A percentile compares a stretch with the other conserved stretches of the same genome.
Conservation (phyloP, 2,797 vertebrate genomes). For the Chrosomus eos region DNA sequence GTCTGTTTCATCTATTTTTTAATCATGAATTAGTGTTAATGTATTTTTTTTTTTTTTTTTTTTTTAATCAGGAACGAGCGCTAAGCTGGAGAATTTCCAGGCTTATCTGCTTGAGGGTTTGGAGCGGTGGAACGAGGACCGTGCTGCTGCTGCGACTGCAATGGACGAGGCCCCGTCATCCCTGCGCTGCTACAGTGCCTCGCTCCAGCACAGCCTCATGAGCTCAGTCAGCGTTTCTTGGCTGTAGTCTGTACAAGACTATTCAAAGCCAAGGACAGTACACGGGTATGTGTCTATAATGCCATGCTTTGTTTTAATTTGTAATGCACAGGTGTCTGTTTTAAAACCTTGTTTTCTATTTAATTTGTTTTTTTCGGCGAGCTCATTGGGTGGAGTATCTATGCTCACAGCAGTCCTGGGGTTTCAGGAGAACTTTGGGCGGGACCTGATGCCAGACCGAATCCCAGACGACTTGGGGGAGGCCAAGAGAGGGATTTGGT, state of each 20-base stretch:
- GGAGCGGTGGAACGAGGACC: neutral
- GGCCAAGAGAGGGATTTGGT: neutral
- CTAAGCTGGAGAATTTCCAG: slow-evolving; percentile 9
- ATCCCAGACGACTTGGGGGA: neutral
- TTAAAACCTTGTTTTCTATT: neutral
- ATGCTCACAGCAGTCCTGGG: neutral
- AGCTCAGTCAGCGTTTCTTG: neutral
- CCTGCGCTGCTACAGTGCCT: neutral
- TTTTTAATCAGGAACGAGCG: neutral
- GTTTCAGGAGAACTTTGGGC: neutral
- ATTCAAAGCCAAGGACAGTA: neutral
- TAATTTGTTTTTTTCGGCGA: neutral
- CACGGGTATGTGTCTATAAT: slow-evolving; percentile 4
- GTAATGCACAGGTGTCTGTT: neutral
- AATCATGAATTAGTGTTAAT: neutral
- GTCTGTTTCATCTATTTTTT: neutral
- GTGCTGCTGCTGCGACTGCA: neutral
- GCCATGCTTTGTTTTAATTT: neutral
- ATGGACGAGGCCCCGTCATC: neutral
- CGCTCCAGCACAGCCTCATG: neutral
- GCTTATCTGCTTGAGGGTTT: slow-evolving; percentile 8
- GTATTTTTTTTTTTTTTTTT: neutral
- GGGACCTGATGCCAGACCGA: neutral
- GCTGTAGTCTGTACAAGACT: neutral
- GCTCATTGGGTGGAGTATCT: slow-evolving; percentile 8